Percentiles rank a stretch among this genome's conserved stretches.
phyloP scores from a whole-genome alignment of 2,888 invertebrate species.

The Apodemia zela region DNA sequence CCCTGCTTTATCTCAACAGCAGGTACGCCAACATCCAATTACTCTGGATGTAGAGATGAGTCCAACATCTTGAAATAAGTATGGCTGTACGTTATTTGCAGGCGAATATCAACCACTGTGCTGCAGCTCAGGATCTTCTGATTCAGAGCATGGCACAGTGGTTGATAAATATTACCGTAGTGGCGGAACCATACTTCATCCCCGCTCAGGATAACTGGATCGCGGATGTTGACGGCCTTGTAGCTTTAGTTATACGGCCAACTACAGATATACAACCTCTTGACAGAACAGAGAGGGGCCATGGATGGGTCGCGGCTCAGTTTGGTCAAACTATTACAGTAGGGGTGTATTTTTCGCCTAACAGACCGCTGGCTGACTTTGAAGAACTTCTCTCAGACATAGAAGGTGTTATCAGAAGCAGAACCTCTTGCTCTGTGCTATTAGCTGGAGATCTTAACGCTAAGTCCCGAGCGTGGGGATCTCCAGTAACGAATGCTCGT shows the following conservation, averaged over 20 bases:
- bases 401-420: background rate
- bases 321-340: background rate
- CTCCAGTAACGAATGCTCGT: background rate
- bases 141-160: constrained; percentile 1
- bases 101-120: constrained; percentile 14
- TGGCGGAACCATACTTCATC: background rate
- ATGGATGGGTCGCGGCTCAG: background rate
- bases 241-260: background rate
- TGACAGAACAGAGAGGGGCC: background rate
- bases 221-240: background rate
- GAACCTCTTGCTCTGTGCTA: background rate
- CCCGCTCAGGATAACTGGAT: background rate
- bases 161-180: background rate
- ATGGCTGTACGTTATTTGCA: background rate
- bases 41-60: no score
- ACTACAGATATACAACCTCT: background rate
- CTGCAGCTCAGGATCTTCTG: background rate
- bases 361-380: background rate
- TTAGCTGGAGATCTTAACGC: background rate
- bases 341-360: background rate
- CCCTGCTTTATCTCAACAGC: no score
- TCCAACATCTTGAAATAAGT: no score
- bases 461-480: background rate
- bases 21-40: no score
- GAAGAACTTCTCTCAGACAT: background rate